Base-by-base conservation (phyloP, 1,140 invertebrate genomes). In the Drosophila pallidifrons region DNA sequence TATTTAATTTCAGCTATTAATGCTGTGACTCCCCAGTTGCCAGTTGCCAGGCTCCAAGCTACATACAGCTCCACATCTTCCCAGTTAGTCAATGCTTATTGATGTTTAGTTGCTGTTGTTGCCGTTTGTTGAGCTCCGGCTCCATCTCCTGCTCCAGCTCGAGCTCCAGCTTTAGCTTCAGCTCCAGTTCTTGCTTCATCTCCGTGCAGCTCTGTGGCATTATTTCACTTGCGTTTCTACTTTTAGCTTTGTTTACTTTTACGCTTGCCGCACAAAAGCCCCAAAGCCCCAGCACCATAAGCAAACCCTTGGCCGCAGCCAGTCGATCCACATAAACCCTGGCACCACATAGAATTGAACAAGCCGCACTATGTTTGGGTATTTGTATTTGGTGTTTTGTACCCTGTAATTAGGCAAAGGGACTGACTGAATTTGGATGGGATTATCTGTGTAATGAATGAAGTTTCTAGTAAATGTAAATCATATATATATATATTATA, bases 1-100 rank as follows among this genome's bases (percentile, higher is more conserved):
- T 86, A 86, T 87, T 86, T 86, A 87, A 86, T 86, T 86, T 86
- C 54, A 88, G 82, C 82, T 86, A 86, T 86, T 86, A 86, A 87
- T 85, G 81, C 77, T 75, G 43, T 30, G 69, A 75, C 72, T 75
- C 75, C 71, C 61, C 45, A 79, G 66, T 35, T 52, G 65, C 16
- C 71, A 47, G 71, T 68, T 60, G 75, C 66, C 75, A 63, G 75
- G 61, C 54, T 82, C 82, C 66, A 25, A 25, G 20, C 20, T 25
- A 3, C 20, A 25, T 3, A 64, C 54, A 65, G 51, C 35, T 38
- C 49, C 60, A 41, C 49, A 65, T 67, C 73, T 77, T 85, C 75
- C 76, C 82, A 86, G 82, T 86, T 86, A 86, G 82, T 87, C 82
- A 82, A 86, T 86, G 82, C 82, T 86, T 86, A 86, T 86, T 86